A percentile compares a stretch with the other conserved stretches of the same genome.
Evolutionary conservation across 2,797 vertebrate species (phyloP).

Genomic region (Psittacula derbiana): DNA sequence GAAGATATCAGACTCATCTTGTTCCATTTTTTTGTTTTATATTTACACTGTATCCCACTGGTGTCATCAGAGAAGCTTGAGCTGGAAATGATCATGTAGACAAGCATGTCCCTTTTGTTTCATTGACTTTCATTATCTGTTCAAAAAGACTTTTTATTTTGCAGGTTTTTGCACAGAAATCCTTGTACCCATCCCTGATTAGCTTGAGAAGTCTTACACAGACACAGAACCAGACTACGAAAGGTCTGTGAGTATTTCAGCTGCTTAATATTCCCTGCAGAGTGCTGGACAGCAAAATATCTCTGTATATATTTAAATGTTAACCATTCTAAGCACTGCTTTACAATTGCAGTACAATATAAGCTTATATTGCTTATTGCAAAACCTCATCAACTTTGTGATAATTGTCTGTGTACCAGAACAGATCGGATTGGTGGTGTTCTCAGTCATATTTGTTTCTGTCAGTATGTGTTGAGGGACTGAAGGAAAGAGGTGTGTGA

Average conservation of each 20-base stretch:
- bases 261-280: background rate
- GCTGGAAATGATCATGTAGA: background rate
- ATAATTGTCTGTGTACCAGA: background rate
- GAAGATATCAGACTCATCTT: background rate
- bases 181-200: background rate
- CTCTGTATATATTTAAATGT: background rate
- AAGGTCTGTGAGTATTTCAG: background rate
- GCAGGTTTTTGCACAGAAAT: background rate
- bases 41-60: background rate
- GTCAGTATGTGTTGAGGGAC: background rate
- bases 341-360: background rate
- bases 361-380: background rate
- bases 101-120: background rate
- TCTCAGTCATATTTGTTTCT: background rate
- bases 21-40: background rate
- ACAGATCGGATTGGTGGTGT: background rate
- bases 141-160: background rate
- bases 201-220: background rate
- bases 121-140: background rate
- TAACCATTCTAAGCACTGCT: background rate
- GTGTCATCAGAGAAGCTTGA: background rate
- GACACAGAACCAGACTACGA: background rate
- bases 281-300: background rate
- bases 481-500: background rate
- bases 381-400: background rate